phyloP scores from a whole-genome alignment of 2,113 vertebrate species.

The Caranx ignobilis region DNA sequence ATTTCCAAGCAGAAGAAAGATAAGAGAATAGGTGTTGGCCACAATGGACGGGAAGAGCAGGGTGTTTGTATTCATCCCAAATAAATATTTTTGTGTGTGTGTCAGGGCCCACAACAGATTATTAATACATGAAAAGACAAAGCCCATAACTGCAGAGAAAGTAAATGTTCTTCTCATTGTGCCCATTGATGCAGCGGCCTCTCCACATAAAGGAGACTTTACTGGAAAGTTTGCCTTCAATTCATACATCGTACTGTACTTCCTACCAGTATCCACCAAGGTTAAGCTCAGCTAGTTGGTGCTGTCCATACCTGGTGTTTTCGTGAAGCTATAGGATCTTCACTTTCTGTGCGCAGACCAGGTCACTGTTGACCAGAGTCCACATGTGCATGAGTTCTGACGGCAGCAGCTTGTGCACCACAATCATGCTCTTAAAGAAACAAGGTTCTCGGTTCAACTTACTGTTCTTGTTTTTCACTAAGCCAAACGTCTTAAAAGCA shows the following conservation, averaged over 20 bases:
- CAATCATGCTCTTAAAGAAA: slow-evolving; percentile 93
- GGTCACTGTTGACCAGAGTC: slow-evolving; percentile 91
- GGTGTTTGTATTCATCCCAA: neutral
- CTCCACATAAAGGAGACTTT: slow-evolving; percentile 66
- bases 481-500: slow-evolving; percentile 97
- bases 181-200: slow-evolving; percentile 10
- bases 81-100: neutral
- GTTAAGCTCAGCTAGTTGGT: slow-evolving; percentile 11
- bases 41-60: neutral
- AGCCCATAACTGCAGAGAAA: neutral
- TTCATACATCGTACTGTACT: neutral
- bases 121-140: slow-evolving; percentile 2
- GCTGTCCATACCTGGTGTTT: slow-evolving; percentile 13
- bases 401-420: slow-evolving; percentile 97
- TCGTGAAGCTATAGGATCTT: slow-evolving; percentile 84
- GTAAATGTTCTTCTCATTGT: neutral
- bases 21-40: neutral
- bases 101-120: neutral
- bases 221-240: slow-evolving; percentile 20
- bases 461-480: slow-evolving; percentile 92
- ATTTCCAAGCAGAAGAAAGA: neutral
- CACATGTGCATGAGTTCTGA: slow-evolving; percentile 92
- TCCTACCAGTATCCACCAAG: neutral
- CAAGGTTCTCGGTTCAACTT: slow-evolving; percentile 96
- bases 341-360: slow-evolving; percentile 90